Conservation (phyloP, 2,888 invertebrate species). For the Tipula unca region DNA sequence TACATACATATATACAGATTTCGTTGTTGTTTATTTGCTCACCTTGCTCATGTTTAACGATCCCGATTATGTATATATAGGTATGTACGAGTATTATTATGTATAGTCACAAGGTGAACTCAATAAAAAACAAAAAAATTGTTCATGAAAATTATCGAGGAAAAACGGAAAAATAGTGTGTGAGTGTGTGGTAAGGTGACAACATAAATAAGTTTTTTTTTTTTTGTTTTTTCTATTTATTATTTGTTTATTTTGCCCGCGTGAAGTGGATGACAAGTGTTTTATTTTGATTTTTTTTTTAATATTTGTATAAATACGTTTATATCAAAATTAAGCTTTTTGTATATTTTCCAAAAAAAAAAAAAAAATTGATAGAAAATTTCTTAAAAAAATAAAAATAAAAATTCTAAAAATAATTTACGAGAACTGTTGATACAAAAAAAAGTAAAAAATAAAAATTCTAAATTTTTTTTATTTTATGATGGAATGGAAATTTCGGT, state of each 20-base stretch:
- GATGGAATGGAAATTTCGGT: background rate
- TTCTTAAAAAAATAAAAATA: background rate
- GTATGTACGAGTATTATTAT: too few species aligned
- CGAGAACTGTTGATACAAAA: constrained; percentile 2
- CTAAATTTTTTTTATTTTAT: background rate
- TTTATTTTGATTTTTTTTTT: background rate
- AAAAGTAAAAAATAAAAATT: background rate
- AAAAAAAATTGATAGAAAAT: background rate
- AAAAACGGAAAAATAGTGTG: background rate
- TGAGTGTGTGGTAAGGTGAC: background rate
- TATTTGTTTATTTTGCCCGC: background rate
- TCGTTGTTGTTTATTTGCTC: background rate
- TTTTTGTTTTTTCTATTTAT: background rate
- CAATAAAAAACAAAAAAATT: background rate
- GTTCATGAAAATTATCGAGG: background rate
- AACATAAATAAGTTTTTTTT: background rate
- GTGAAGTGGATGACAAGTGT: background rate
- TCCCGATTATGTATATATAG: background rate
- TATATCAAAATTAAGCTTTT: background rate
- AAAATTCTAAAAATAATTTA: constrained; percentile 10
- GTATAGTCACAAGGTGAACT: background rate
- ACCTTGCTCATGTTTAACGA: background rate
- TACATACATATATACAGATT: background rate
- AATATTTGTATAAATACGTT: background rate
- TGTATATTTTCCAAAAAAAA: background rate